Base-by-base conservation (phyloP, 2,113 vertebrate genomes). In the Manacus vitellinus region DNA sequence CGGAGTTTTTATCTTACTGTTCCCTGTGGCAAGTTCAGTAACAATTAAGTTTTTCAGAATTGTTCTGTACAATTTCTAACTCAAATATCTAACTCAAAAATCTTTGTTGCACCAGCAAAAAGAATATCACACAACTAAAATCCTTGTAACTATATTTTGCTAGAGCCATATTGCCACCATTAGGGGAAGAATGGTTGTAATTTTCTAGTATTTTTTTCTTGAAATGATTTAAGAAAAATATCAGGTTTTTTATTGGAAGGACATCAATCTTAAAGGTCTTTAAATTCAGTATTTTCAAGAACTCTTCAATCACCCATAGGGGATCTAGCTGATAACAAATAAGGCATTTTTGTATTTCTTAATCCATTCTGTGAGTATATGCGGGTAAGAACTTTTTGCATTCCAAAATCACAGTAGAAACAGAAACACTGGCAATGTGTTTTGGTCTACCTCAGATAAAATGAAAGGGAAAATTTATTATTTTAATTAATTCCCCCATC, bases 21-120 rank as follows among this genome's bases (percentile, higher is more conserved):
- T 91, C 75, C 84, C 81, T 78, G n/a, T 49, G 51, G 54, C 75
- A 79, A 82, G 62, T 75, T 97, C 89, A 97, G 71, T 94, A 96
- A 96, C 94, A 68, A 25, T 52, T 52, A 52, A 52, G 24, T 44
- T 59, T 92, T 80, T 46, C 80, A 67, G 55, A 70, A 52, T 65
- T 66, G 31, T 91, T 92, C 20, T 24, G 8, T 59, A 30, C 21
- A 35, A 28, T 30, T 47, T 61, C 41, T 41, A 72, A 33, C 24
- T 73, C 17, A 61, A 71, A 80, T 75, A 89, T 73, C 46, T 77
- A 90, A n/a, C 37, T 85, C 63, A 91, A 90, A 92, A 63, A 31
- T 35, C 27, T 94, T 96, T 56, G 21, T 84, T 44, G 63, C 89
- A 67, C 30, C 8, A 92, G 58, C 46, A 96, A 92, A 83, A 96